Base-by-base conservation (phyloP, 2,797 vertebrate species). In the Gambelia wislizenii region DNA sequence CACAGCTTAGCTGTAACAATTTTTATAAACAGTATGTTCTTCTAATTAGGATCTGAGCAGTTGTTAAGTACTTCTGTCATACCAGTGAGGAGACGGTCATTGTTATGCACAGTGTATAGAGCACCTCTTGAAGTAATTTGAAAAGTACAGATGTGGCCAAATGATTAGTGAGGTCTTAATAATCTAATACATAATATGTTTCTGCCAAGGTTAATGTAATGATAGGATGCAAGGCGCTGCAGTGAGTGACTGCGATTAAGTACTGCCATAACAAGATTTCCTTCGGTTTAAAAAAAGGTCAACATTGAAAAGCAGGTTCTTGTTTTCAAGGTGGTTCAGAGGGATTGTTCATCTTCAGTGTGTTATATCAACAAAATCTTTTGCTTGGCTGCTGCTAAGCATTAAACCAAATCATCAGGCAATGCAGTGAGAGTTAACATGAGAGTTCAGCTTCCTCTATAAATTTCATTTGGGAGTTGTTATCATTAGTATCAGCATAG, bases 91-190 rank as follows among this genome's bases (percentile, higher is more conserved):
- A 54, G 52, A 84, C 33, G 39, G 72, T 77, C 82, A 70, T 83
- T 93, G 64, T 70, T 93, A 87, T 84, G 47, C 25, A 59, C 12
- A 16, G 8, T 42, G 12, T 64, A 42, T 69, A 69, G 61, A 77
- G 27, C 14, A 52, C 59, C 74, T 86, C 30, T 22, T 56, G 33
- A 67, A 89, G 84, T 47, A 87, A n/a, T 81, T 91, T 91, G 14
- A 91, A 91, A 91, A 93, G 22, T 30, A 84, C 54, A 91, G 89
- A 87, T 75, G 2, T 88, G 42, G 84, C 42, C 81, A 89, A 87
- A 89, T 74, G 84, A 91, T 90, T 91, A 92, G 75, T 5, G 8
- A 84, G 54, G 83, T 84, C 90, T 93, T 78, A 91, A 88, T 89
- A 89, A 87, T 89, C 78, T 64, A 87, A 69, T 36, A 79, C 83